A percentile compares a stretch with the other conserved stretches of the same genome.
Conservation (phyloP, 1,140 invertebrate species). For the Drosophila neocordata region DNA sequence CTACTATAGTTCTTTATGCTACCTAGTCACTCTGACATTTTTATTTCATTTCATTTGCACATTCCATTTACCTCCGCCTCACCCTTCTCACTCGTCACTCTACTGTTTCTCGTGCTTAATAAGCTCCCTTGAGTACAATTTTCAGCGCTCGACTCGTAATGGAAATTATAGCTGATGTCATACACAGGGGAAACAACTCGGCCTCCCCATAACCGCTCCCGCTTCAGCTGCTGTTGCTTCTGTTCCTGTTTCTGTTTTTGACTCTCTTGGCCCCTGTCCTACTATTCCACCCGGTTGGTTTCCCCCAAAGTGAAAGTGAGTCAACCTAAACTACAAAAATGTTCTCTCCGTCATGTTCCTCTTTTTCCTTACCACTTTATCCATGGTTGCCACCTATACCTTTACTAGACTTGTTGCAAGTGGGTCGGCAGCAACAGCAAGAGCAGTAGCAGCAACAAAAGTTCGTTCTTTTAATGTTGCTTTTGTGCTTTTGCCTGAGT, state of each 20-base stretch:
- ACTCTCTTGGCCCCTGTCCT: constrained; percentile 15
- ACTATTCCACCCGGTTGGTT: constrained; percentile 8
- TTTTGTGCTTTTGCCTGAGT: constrained; percentile 59
- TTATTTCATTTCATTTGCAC: constrained; percentile 78
- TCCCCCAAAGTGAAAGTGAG: constrained; percentile 55
- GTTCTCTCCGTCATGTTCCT: constrained; percentile 18
- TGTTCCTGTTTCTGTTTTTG: constrained; percentile 27
- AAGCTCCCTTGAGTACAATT: constrained; percentile 80
- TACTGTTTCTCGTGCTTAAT: constrained; percentile 56
- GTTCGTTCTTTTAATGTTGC: constrained; percentile 57
- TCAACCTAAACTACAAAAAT: constrained; percentile 49
- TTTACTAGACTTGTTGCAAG: constrained; percentile 71
- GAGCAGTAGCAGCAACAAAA: constrained; percentile 19
- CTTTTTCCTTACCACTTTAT: not conserved
- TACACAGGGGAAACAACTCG: constrained; percentile 59
- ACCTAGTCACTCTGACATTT: constrained; percentile 40
- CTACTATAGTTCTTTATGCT: constrained; percentile 1
- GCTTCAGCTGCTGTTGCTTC: not conserved
- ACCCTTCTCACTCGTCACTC: constrained; percentile 28
- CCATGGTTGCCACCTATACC: too few species aligned
- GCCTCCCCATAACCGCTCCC: not conserved
- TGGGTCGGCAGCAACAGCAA: constrained; percentile 48
- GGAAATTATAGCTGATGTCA: constrained; percentile 81
- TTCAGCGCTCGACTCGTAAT: constrained; percentile 77
- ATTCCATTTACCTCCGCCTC: constrained; percentile 42